Conservation (phyloP, 2,113 vertebrate species). For the Phycodurus eques region DNA sequence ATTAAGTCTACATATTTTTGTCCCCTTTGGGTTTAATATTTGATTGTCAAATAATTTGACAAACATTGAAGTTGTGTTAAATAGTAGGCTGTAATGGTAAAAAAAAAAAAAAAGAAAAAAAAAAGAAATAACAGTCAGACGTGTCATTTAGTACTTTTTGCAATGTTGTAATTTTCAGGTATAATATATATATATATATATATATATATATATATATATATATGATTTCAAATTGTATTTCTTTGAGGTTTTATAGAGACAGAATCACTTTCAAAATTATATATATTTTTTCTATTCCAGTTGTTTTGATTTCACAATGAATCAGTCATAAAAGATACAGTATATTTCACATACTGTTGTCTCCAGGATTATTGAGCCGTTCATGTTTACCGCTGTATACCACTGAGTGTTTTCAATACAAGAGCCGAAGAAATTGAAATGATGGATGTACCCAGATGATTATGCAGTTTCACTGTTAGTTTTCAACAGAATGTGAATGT, state of each 20-base stretch:
- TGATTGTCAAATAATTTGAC: background rate
- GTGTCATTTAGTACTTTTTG: background rate
- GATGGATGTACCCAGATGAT: slow-evolving; percentile 15
- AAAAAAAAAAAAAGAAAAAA: background rate
- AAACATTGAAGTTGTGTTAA: background rate
- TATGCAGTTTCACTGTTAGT: slow-evolving; percentile 41
- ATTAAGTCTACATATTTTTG: background rate
- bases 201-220: background rate
- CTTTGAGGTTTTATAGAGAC: background rate
- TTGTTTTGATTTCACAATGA: background rate
- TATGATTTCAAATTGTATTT: background rate
- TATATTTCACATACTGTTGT: background rate
- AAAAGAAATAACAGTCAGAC: background rate
- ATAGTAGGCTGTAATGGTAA: background rate
- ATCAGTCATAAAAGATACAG: background rate
- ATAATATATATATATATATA: background rate
- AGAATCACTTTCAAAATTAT: background rate
- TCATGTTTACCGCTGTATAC: background rate
- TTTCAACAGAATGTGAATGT: slow-evolving; percentile 55
- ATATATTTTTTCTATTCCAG: background rate
- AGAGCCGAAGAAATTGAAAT: slow-evolving; percentile 1
- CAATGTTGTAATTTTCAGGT: background rate
- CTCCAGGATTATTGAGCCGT: background rate
- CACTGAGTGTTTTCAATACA: background rate
- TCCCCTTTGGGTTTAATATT: background rate